These are phyloP conservation scores for Mesoligia furuncula DNA, from an alignment of 2,888 invertebrate genomes.

Conservation along the genomic window DNA sequence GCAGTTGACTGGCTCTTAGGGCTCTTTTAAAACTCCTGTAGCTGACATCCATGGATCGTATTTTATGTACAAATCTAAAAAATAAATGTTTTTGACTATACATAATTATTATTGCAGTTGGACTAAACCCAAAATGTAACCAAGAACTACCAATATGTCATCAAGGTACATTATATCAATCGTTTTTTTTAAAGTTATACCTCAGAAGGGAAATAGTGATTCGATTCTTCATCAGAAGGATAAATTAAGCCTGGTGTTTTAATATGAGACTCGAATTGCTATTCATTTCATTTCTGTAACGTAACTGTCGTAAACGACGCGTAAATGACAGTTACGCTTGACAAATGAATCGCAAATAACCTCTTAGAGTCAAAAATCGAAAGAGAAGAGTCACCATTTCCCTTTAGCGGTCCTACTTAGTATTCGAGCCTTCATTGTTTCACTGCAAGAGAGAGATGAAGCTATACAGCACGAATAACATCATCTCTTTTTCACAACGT, in stretches of 20 bases:
- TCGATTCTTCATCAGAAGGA: background rate
- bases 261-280: no score
- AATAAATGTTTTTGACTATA: background rate
- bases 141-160: background rate
- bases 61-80: slow-evolving; percentile 20
- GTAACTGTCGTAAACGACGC: no score
- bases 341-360: slow-evolving; percentile 15
- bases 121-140: slow-evolving; percentile 13
- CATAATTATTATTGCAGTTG: slow-evolving; percentile 16
- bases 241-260: background rate
- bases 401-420: background rate
- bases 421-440: background rate
- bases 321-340: slow-evolving; percentile 10
- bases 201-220: slow-evolving; percentile 3
- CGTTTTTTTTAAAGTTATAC: background rate
- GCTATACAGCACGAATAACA: slow-evolving; percentile 5
- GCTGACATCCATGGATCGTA: background rate
- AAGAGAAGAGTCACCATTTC: background rate
- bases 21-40: slow-evolving; percentile 4
- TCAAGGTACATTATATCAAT: slow-evolving; percentile 13
- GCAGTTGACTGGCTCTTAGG: background rate
- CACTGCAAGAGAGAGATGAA: slow-evolving; percentile 12
- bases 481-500: slow-evolving; percentile 3
- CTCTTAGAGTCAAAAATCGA: background rate
- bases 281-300: slow-evolving; percentile 31